These are phyloP conservation scores for Drosophila putrida DNA, from an alignment of 2,888 invertebrate genomes.

Conservation along the genomic window DNA sequence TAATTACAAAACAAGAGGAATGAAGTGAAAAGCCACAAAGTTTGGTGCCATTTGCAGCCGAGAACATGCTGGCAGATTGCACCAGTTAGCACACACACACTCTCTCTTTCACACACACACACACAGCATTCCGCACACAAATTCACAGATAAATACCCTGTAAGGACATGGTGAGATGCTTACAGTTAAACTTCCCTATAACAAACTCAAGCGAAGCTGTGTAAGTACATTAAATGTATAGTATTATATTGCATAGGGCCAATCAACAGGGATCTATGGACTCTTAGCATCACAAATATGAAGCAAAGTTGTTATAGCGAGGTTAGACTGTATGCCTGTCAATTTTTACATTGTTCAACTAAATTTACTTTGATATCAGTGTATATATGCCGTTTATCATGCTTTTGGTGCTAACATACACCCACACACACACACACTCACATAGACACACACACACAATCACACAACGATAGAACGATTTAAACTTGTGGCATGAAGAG, in stretches of 20 bases:
- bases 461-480: constrained; percentile 49
- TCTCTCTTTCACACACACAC: constrained; percentile 2
- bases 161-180: too few species aligned
- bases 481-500: constrained; percentile 73
- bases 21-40: constrained; percentile 77
- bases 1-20: constrained; percentile 68
- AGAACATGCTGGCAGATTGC: constrained; percentile 44
- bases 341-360: background rate
- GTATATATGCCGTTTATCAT: constrained; percentile 13
- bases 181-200: too few species aligned
- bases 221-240: too few species aligned
- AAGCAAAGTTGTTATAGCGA: background rate
- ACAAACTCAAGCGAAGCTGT: too few species aligned
- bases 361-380: constrained; percentile 8
- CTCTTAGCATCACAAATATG: too few species aligned
- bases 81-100: constrained; percentile 53
- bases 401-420: constrained; percentile 12
- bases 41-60: constrained; percentile 57
- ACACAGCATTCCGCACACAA: background rate
- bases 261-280: too few species aligned
- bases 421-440: background rate
- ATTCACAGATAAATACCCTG: background rate
- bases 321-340: background rate
- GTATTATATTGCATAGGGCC: too few species aligned
- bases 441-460: background rate